phyloP scores from a whole-genome alignment of 2,797 vertebrate species.

The Acipenser ruthenus region DNA sequence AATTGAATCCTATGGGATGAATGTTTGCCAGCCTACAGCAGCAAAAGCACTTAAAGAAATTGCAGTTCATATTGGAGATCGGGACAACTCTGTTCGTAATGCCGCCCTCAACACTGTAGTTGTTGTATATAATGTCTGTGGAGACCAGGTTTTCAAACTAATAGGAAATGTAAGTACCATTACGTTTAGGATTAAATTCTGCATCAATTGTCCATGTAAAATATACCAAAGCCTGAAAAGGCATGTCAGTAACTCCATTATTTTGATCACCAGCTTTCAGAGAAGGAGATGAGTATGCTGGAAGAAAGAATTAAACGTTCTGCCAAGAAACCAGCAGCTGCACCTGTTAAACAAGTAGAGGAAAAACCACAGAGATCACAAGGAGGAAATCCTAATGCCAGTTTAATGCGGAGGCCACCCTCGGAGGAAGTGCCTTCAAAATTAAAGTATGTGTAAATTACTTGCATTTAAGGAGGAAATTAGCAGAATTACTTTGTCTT shows the following conservation, averaged over 20 bases:
- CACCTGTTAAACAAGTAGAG: constrained; percentile 69
- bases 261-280: constrained; percentile 69
- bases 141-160: constrained; percentile 95
- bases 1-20: constrained; percentile 70
- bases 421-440: constrained; percentile 89
- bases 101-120: constrained; percentile 94
- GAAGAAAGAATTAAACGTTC: constrained; percentile 94
- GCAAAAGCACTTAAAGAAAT: constrained; percentile 94
- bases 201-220: too few relatives aligned
- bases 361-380: constrained; percentile 70
- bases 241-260: too few relatives aligned
- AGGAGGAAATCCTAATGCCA: constrained; percentile 59
- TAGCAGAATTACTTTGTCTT: too few relatives aligned
- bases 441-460: constrained; percentile 74
- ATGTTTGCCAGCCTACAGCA: constrained; percentile 89
- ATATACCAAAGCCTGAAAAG: too few relatives aligned
- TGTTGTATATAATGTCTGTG: constrained; percentile 86
- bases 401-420: constrained; percentile 74
- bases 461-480: too few relatives aligned
- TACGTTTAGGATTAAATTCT: too few relatives aligned
- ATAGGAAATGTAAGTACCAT: constrained; percentile 83
- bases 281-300: constrained; percentile 98
- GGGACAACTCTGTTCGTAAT: constrained; percentile 91
- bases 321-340: constrained; percentile 76
- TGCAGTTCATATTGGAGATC: constrained; percentile 84